Conservation (phyloP, 1,140 invertebrate genomes). For the Drosophila neocordata region DNA sequence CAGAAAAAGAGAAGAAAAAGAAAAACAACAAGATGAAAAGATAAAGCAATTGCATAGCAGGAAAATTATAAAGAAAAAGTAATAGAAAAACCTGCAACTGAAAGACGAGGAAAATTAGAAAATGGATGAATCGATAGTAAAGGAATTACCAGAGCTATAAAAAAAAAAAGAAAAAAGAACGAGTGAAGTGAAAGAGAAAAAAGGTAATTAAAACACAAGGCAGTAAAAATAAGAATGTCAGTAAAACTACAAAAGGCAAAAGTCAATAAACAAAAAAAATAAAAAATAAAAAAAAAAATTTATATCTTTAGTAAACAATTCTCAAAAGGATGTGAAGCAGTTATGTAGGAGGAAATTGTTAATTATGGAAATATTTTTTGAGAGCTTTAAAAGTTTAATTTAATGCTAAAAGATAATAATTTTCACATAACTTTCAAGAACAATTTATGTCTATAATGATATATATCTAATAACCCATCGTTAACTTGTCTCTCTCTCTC, state of each 20-base stretch:
- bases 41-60: too few relatives aligned
- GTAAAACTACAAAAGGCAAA: too few relatives aligned
- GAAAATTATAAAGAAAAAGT: background rate
- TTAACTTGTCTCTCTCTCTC: conserved; percentile 31
- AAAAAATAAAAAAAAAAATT: too few relatives aligned
- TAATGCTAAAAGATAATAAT: background rate
- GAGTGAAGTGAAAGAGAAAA: background rate
- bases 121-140: background rate
- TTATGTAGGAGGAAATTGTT: background rate
- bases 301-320: too few relatives aligned
- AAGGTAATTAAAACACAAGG: background rate
- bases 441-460: conserved; percentile 17
- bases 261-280: too few relatives aligned
- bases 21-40: background rate
- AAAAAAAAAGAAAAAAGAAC: background rate
- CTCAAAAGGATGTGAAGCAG: too few relatives aligned
- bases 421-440: conserved; percentile 4
- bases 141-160: background rate
- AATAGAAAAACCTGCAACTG: background rate
- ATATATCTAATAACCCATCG: conserved; percentile 43
- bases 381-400: background rate
- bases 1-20: background rate
- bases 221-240: background rate
- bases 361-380: background rate
- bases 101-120: background rate